These are phyloP conservation scores for Theropithecus gelada DNA, from an alignment of 2,113 vertebrate species.

Conservation along the genomic window DNA sequence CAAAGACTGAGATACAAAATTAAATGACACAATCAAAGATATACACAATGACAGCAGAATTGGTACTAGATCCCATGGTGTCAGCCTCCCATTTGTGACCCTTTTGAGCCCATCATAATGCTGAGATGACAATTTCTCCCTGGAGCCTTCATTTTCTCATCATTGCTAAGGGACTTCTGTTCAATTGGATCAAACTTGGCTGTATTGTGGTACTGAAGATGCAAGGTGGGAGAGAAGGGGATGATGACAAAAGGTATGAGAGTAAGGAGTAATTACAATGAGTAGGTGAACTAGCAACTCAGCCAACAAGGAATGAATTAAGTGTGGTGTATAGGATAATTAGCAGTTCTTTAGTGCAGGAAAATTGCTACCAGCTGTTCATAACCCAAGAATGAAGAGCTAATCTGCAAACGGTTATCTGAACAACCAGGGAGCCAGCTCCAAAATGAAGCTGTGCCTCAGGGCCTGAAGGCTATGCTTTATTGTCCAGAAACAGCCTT, in stretches of 20 bases:
- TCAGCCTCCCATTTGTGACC: not conserved
- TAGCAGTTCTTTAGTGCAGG: conserved; percentile 63
- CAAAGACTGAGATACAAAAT: not conserved
- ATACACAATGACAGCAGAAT: not conserved
- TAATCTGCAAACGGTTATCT: conserved; percentile 68
- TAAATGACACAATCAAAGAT: not conserved
- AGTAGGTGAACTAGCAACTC: conserved; percentile 61
- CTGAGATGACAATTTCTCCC: not conserved
- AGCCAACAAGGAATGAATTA: conserved; percentile 63
- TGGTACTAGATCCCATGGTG: not conserved
- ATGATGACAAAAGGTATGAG: not conserved
- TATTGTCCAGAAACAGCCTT: conserved; percentile 46
- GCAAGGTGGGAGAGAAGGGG: not conserved
- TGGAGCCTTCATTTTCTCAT: not conserved
- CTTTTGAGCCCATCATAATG: not conserved
- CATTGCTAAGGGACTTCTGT: not conserved
- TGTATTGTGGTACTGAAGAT: not conserved
- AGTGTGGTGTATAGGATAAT: conserved; percentile 65
- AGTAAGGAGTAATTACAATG: conserved; percentile 44
- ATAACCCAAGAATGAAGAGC: conserved; percentile 37
- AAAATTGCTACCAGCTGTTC: conserved; percentile 73
- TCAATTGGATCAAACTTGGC: not conserved
- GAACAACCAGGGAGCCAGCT: conserved; percentile 54
- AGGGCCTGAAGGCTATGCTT: not conserved
- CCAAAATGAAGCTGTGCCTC: conserved; percentile 19